Base-by-base conservation (phyloP, 2,797 vertebrate species). In the Mormyrops boulengeri region DNA sequence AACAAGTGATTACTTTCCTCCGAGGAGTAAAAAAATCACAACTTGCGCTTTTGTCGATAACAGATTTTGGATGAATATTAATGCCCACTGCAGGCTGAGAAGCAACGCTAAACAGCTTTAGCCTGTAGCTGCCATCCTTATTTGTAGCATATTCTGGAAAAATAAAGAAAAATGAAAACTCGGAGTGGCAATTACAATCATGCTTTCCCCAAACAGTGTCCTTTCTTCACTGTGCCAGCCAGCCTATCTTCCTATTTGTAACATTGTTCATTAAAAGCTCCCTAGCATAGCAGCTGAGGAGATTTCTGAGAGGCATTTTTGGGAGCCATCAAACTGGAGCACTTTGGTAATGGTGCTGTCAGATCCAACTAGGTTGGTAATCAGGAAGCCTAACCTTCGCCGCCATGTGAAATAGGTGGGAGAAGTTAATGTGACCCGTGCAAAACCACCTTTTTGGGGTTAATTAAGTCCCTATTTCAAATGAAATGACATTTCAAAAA, bases 191-290 rank as follows among this genome's bases (percentile, higher is more conserved):
- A 97, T 97, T 95, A 96, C 93, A 96, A 95, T 93, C 92, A 92
- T 90, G 92, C 93, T 96, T 95, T 95, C 93, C 82, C 90, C 92
- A 92, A 73, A 44, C 94, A 93, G 94, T 94, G 92, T 94, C 90
- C 94, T 90, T 89, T 93, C 95, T 94, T 94, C 94, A 93, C 92
- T 91, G 93, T 92, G 93, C 93, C 94, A 93, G 94, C 94, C 90
- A 90, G 95, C 94, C 95, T 91, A 62, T 93, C 93, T 96, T 93
- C 94, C 94, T 94, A 95, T 96, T 96, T 95, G 94, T 95, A 96
- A 96, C 93, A 90, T 92, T 95, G 96, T 97, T 97, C 96, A 96
- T 96, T 97, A 97, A 96, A 94, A 94, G 94, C 95, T 95, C 94
- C 93, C 93, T 91, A 94, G 95, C 95, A 93, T 94, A 93, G 88